Base-by-base conservation (phyloP, 2,797 vertebrate genomes). In the Gila robusta region DNA sequence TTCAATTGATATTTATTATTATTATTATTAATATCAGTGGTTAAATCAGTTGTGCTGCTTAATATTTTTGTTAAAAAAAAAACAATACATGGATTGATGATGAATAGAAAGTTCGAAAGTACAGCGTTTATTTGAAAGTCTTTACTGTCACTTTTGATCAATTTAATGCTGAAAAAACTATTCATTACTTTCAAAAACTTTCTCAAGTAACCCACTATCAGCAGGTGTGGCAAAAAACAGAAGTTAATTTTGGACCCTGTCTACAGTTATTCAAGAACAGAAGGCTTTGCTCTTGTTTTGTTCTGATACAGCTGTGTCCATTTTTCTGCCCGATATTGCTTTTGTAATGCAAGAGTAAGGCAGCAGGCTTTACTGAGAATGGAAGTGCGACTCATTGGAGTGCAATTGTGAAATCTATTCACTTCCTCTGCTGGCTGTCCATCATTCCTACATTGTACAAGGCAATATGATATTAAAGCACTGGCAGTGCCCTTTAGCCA, bases 401-500 rank as follows among this genome's bases (percentile, higher is more conserved):
- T 59, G 67, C 76, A 82, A 86, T 88, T 77, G 81, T 73, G 59
- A 81, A 77, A 81, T 78, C 41, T 83, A 80, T 88, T 85, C 84
- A 56, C 86, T 83, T 83, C 70, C 70, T 39, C 74, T 81, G 26
- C 32, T 85, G 85, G 76, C 85, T 81, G 79, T 87, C 86, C 67
- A 88, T 87, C 77, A 87, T 47, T 35, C 64, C 44, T 82, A 69
- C 47, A 81, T 70, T 87, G 74, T 87, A 87, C 70, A 85, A 87
- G 79, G 44, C 71, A 67, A 78, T 83, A 76, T 85, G 84, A 82
- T 88, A 88, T 90, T 87, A 81, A 83, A 83, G 86, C 52, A 81
- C 83, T 83, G 85, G 85, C 80, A 67, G 66, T 87, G 85, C 76
- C 87, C 85, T 86, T 79, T 84, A 90, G 80, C 71, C 81, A 90